Evolutionary conservation across 1,140 invertebrate species (phyloP), one percentile per base, ranked within the genome.

Genomic region (Diplogasteroides magnus): DNA sequence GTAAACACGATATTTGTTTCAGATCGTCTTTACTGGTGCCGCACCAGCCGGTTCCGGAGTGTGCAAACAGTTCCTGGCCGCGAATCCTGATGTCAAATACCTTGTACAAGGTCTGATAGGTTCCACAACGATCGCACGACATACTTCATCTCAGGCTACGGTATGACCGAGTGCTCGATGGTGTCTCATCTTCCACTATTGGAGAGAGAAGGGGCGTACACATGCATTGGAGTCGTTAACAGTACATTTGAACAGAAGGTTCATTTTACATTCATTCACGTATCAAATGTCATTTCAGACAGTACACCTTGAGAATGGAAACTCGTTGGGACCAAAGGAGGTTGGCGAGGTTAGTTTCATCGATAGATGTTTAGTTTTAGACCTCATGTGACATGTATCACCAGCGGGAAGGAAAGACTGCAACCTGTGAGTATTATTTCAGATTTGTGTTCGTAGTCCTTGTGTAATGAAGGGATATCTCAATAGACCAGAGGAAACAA

Each of bases 401-500:
- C n/a, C n/a, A n/a, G n/a, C n/a, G n/a, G n/a, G n/a, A n/a, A n/a
- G n/a, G n/a, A n/a, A n/a, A n/a, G n/a, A n/a, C n/a, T n/a, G n/a
- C n/a, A n/a, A n/a, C n/a, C n/a, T n/a, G n/a, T n/a, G n/a, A n/a
- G n/a, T n/a, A n/a, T n/a, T n/a, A n/a, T n/a, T n/a, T n/a, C 6
- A 72, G 31, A 48, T 84, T 2, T 75, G 78, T 28, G 59, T 84
- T 11, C 73, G 75, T 37, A 83, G 84, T 2, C 83, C 83, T 29
- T 79, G 83, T 60, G 72, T 84, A 1, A 84, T 85, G 83, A 86
- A 86, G 76, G 90, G 90, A 0, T 92, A 92, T 82, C 86, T 86
- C 32, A 87, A 90, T 28, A 91, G 92, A 77, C 85, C 87, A 26
- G 79, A 88, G 75, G 90, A 90, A 0, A 92, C 90, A 0, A 85